These are phyloP conservation scores for Drosophila koepferae DNA, from an alignment of 2,888 invertebrate species.

Conservation along the genomic window DNA sequence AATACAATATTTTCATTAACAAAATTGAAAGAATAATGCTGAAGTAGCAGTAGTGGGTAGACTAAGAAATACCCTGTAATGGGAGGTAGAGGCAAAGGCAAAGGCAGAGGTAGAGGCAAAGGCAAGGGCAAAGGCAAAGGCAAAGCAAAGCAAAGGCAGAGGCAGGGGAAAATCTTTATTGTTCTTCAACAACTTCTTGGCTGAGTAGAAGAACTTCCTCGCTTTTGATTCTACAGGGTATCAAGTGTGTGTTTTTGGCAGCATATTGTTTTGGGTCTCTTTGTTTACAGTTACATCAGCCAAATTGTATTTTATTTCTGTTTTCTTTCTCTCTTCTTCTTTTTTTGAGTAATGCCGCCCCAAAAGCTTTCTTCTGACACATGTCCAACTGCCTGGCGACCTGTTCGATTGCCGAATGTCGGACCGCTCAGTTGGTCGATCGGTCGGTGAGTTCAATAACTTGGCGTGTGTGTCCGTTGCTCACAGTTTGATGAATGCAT, in stretches of 20 bases:
- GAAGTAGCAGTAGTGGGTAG: rapidly evolving
- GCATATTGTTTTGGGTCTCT: conserved; percentile 8
- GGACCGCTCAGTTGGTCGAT: conserved; percentile 42
- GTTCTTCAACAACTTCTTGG: background rate
- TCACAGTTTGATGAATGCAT: conserved; percentile 74
- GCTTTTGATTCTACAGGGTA: conserved; percentile 13
- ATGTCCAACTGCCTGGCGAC: conserved; percentile 55
- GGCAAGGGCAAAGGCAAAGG: background rate
- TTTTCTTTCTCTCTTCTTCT: background rate
- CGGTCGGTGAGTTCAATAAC: conserved; percentile 76
- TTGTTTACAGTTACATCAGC: conserved; percentile 45
- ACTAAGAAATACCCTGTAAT: background rate
- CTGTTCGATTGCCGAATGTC: conserved; percentile 43
- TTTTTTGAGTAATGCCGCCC: conserved; percentile 49
- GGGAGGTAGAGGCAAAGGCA: background rate
- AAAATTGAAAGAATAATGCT: conserved; percentile 10
- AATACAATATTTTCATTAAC: conserved; percentile 74
- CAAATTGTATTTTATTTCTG: conserved; percentile 23
- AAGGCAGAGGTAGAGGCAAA: background rate
- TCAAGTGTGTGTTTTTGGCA: conserved; percentile 17
- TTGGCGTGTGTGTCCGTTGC: conserved; percentile 36
- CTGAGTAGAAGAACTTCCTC: background rate
- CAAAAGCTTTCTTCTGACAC: conserved; percentile 63
- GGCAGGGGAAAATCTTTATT: background rate
- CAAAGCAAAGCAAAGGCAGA: background rate